These are phyloP conservation scores for Drosophila kuntzei DNA, from an alignment of 2,888 invertebrate species.

Conservation along the genomic window DNA sequence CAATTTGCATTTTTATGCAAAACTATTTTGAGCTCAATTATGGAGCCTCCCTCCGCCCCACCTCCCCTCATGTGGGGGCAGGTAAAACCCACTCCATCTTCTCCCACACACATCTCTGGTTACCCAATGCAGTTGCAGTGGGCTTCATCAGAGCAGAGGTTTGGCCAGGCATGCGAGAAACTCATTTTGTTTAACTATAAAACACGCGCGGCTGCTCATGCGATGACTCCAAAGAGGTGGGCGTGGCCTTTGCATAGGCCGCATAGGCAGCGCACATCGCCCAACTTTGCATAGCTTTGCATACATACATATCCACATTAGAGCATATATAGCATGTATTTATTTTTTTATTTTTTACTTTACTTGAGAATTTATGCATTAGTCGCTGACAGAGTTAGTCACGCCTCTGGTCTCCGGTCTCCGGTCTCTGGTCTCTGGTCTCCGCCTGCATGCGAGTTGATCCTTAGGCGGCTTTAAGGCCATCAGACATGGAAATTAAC, in stretches of 20 bases:
- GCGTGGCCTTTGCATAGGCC: slow-evolving; percentile 57
- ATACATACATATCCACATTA: slow-evolving; percentile 28
- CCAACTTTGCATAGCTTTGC: slow-evolving; percentile 45
- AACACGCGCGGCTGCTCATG: slow-evolving; percentile 74
- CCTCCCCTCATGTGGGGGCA: slow-evolving; percentile 10
- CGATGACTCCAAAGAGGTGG: slow-evolving; percentile 36
- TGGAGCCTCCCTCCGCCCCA: slow-evolving; percentile 25
- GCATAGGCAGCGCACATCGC: slow-evolving; percentile 44
- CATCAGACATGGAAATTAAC: slow-evolving; percentile 75
- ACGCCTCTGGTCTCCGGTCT: slow-evolving; percentile 27
- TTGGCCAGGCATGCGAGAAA: slow-evolving; percentile 74
- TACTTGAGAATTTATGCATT: slow-evolving; percentile 70
- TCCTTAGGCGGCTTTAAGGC: slow-evolving; percentile 46
- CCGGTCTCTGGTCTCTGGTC: slow-evolving; percentile 34
- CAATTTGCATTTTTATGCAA: slow-evolving; percentile 81
- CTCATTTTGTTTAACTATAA: slow-evolving; percentile 75
- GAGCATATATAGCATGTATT: slow-evolving; percentile 3
- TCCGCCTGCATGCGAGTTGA: slow-evolving; percentile 19
- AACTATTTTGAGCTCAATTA: slow-evolving; percentile 77
- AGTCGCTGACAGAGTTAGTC: slow-evolving; percentile 38
- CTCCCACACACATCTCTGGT: not conserved
- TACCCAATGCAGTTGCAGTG: slow-evolving; percentile 65
- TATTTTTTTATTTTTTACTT: slow-evolving; percentile 11
- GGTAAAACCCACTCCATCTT: not conserved
- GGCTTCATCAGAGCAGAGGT: slow-evolving; percentile 16